Conservation (phyloP, 1,140 invertebrate genomes). For the Apis dorsata region DNA sequence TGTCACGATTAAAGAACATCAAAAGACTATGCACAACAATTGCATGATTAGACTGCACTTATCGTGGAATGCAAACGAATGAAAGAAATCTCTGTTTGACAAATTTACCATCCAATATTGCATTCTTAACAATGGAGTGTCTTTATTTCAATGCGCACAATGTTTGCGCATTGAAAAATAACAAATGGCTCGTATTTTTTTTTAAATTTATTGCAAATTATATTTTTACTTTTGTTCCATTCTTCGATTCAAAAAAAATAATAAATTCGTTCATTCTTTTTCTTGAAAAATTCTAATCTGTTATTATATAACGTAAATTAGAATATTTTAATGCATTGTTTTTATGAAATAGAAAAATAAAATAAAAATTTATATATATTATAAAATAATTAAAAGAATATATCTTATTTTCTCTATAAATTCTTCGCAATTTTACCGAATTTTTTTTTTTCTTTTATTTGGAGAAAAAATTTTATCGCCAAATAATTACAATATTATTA, state of each 20-base stretch:
- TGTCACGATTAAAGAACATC: background rate
- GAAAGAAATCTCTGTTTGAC: background rate
- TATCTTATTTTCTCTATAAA: too few relatives aligned
- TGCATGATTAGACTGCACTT: background rate
- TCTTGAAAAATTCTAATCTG: too few relatives aligned
- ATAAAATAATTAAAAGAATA: too few relatives aligned
- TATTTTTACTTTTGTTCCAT: background rate
- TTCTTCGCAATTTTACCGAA: too few relatives aligned
- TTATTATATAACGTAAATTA: too few relatives aligned
- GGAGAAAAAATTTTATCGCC: too few relatives aligned
- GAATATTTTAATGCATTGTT: too few relatives aligned
- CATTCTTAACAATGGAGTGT: background rate
- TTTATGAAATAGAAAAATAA: too few relatives aligned
- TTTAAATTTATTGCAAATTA: background rate
- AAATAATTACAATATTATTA: background rate
- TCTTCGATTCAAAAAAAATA: background rate
- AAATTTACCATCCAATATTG: background rate
- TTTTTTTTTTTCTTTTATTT: too few relatives aligned
- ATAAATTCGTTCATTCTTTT: background rate
- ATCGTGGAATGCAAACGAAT: constrained; percentile 11
- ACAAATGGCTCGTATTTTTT: background rate
- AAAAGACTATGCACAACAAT: background rate
- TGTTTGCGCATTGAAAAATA: background rate
- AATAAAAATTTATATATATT: too few relatives aligned
- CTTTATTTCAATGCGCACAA: background rate